Evolutionary conservation across 2,113 vertebrate species (phyloP).

Genomic region (Amphiprion ocellaris): DNA sequence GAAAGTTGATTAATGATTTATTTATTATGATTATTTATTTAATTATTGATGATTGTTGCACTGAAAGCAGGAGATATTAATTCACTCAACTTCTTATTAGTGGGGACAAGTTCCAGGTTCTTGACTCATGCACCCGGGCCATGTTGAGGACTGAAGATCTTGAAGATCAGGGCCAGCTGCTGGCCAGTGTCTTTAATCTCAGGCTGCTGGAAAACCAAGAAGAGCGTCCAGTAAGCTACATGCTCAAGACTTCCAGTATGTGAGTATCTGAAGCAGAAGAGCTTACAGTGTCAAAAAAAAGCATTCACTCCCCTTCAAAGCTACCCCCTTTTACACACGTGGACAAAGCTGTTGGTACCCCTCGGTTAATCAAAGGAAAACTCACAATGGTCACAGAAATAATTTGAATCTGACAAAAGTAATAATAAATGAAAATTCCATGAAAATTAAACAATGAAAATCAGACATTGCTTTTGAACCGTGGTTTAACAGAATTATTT

Average conservation of each 20-base stretch:
- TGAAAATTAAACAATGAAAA: too few species aligned
- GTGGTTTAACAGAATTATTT: too few species aligned
- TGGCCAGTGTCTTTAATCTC: slow-evolving; percentile 93
- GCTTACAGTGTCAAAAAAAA: too few species aligned
- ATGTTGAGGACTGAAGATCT: slow-evolving; percentile 95
- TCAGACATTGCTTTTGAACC: too few species aligned
- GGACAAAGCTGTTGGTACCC: too few species aligned
- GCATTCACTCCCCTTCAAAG: too few species aligned
- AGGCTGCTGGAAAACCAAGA: slow-evolving; percentile 94
- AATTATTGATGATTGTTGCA: background rate
- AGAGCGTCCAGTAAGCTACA: slow-evolving; percentile 91
- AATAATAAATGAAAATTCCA: too few species aligned
- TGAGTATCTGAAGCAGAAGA: slow-evolving; percentile 82
- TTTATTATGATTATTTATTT: too few species aligned
- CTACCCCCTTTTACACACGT: too few species aligned
- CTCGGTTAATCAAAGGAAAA: too few species aligned
- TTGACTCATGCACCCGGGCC: slow-evolving; percentile 91
- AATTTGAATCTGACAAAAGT: too few species aligned
- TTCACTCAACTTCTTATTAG: slow-evolving; percentile 57
- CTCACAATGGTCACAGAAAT: too few species aligned
- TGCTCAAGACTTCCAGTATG: slow-evolving; percentile 94
- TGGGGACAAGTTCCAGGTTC: slow-evolving; percentile 95
- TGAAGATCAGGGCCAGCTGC: slow-evolving; percentile 94
- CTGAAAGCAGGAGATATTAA: slow-evolving; percentile 17
- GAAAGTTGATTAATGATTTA: background rate